Base-by-base conservation (phyloP, 2,113 vertebrate species). In the Atlantisia rogersi region DNA sequence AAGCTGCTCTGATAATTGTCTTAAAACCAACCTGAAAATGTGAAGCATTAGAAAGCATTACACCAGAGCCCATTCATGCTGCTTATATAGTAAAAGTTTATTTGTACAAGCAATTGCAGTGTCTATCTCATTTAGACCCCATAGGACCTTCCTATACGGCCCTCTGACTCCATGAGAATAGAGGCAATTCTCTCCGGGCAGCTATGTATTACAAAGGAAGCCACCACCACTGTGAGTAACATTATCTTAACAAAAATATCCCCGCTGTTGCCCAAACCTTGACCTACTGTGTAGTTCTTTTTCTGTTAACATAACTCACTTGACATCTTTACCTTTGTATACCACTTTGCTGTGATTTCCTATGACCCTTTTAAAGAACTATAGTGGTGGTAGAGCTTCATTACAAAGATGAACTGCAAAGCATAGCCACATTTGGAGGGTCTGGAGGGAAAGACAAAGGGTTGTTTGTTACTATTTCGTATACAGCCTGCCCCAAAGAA, bases 241-340 rank as follows among this genome's bases (percentile, higher is more conserved):
- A 37, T 92, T 89, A 96, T 87, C 81, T 96, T 81, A 92, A 92
- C 77, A 91, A 94, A 96, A 92, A 96, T 94, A 86, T 96, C 70
- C 77, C 86, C 75, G 90, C 82, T 82, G 82, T 88, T 93, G 94
- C 92, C 90, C 94, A 96, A 90, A 95, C 94, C 92, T 96, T 96
- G 92, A 96, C 94, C 94, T 96, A 84, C 65, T 71, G 80, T 84
- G 83, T 74, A 70, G 92, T 84, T 92, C 86, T 95, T 93, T 97
- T 86, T 75, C 94, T 92, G 94, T 94, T 94, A 88, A 89, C 85
- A 87, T 84, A 84, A 92, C 88, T 97, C 95, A 91, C 94, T 94
- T 96, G 86, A 94, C 92, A 94, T 93, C 77, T 95, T 94, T 95
- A 95, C 91, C 95, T 96, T 93, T 82, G 73, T 90, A 55, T 65